Evolutionary conservation across 2,797 vertebrate genomes (phyloP).

Genomic region (Clarias pachynema): DNA sequence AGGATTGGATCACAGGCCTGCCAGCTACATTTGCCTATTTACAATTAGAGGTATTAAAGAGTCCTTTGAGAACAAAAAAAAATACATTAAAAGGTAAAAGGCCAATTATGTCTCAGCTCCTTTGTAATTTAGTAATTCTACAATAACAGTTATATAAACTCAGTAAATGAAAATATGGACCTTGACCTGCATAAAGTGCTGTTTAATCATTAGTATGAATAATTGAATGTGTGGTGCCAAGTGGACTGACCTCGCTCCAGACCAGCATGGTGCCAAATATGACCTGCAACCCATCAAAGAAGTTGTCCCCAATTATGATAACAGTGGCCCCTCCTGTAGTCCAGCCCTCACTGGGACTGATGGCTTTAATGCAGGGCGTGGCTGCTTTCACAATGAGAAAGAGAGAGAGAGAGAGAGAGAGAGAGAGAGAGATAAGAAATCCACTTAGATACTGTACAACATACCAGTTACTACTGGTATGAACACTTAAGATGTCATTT

Average conservation of each 20-base stretch:
- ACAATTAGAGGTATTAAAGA: constrained; percentile 73
- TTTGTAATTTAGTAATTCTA: background rate
- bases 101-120: background rate
- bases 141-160: background rate
- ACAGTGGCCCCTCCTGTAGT: constrained; percentile 97
- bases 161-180: background rate
- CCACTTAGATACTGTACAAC: background rate
- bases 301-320: constrained; percentile 99
- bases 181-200: background rate
- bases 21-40: background rate
- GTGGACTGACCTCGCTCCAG: constrained; percentile 93
- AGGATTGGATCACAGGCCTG: background rate
- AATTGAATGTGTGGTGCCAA: background rate
- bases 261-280: constrained; percentile 99
- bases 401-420: constrained; percentile 21
- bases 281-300: constrained; percentile 98
- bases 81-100: background rate
- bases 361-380: constrained; percentile 98
- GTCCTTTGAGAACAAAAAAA: constrained; percentile 12
- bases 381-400: constrained; percentile 77
- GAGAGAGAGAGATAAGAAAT: constrained; percentile 12
- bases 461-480: background rate
- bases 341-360: constrained; percentile 99
- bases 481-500: background rate
- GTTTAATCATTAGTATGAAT: background rate